Base-by-base conservation (phyloP, 2,797 vertebrate species). In the Catamblyrhynchus diadema region DNA sequence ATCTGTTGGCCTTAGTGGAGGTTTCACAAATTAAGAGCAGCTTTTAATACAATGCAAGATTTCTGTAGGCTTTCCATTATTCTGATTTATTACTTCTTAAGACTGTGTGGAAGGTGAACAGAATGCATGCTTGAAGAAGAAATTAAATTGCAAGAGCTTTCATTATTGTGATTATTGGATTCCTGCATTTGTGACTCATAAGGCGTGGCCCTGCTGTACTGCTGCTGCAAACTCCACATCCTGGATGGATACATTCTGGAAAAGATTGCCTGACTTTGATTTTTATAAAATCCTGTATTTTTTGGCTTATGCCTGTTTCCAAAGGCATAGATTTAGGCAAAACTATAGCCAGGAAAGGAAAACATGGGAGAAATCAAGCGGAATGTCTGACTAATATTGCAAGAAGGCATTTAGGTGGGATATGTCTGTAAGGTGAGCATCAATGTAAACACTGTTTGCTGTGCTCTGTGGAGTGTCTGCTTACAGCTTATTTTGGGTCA, bases 1-100 rank as follows among this genome's bases (percentile, higher is more conserved):
- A 86, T 77, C 64, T 77, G 41, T 81, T 90, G 78, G 71, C 60
- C 56, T 70, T 42, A 75, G 24, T 45, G 12, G 33, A 81, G 25
- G 28, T 53, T 90, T 93, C 73, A 66, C 47, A 72, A 81, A 90
- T 79, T 81, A 83, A 88, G 53, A 92, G 59, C 59, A 86, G 54
- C 48, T 90, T 69, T 87, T 59, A 78, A 53, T 83, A 81, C 45
- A 61, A 59, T 78, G 61, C 85, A 81, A 86, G 33, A 65, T 90
- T 86, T 90, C 67, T 83, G 48, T 90, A 89, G 95, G 71, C 53
- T 85, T 93, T 91, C 53, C 79, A 53, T 89, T 88, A 73, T 66
- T 92, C 89, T 94, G 87, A 94, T 95, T 87, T 91, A 95, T 91
- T 90, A 69, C 57, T 81, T 39, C 65, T 93, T 70, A 91, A 71